Percentiles rank a stretch among this genome's conserved stretches.
Conservation (phyloP, 1,140 invertebrate species). For the Plodia interpunctella region DNA sequence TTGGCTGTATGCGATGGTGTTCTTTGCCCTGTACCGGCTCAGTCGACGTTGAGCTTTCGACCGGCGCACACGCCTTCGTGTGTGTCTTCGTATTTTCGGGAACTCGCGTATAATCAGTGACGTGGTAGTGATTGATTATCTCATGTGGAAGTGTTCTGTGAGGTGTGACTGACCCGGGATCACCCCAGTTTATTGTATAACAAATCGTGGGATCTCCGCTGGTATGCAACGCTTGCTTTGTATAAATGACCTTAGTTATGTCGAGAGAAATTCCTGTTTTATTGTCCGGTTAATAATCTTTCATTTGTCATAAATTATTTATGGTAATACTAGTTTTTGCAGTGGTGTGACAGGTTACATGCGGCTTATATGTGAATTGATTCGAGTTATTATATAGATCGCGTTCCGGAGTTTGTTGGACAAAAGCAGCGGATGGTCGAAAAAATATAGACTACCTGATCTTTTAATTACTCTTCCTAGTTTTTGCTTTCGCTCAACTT, state of each 20-base stretch:
- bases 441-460: slow-evolving; percentile 33
- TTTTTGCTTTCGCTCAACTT: slow-evolving; percentile 10
- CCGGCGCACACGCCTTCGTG: slow-evolving; percentile 20
- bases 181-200: slow-evolving; percentile 14
- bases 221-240: slow-evolving; percentile 32
- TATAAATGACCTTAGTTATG: slow-evolving; percentile 20
- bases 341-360: background rate
- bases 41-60: slow-evolving; percentile 33
- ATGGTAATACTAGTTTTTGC: slow-evolving; percentile 2
- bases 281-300: slow-evolving; percentile 15
- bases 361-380: background rate
- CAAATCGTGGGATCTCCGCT: slow-evolving; percentile 35
- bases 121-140: slow-evolving; percentile 29
- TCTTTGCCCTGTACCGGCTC: slow-evolving; percentile 13
- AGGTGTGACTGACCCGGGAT: slow-evolving; percentile 37
- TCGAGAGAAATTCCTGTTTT: slow-evolving; percentile 26
- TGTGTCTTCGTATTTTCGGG: slow-evolving; percentile 15
- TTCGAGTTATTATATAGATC: background rate
- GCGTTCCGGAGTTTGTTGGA: background rate
- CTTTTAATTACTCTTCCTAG: slow-evolving; percentile 29
- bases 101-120: slow-evolving; percentile 25
- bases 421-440: slow-evolving; percentile 18
- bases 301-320: background rate
- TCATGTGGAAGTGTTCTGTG: slow-evolving; percentile 24
- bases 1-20: slow-evolving; percentile 2